Percentiles rank a stretch among this genome's conserved stretches.
Conservation (phyloP, 1,140 invertebrate genomes). For the Pygmarrhopalites habei region DNA sequence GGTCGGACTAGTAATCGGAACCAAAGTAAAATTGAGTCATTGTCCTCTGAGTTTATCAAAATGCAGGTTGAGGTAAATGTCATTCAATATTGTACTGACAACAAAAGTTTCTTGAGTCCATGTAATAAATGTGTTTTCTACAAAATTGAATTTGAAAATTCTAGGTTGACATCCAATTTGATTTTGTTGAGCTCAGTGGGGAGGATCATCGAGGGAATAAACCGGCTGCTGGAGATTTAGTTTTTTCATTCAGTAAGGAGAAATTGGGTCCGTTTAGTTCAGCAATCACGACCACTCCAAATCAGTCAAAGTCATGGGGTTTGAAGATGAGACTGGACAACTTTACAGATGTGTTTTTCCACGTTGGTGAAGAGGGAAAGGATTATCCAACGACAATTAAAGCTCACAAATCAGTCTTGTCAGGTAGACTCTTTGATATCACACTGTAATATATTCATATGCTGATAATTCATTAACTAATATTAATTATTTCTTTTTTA, state of each 20-base stretch:
- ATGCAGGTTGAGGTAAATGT: neutral
- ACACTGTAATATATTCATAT: too few relatives aligned
- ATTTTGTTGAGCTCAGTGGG: too few relatives aligned
- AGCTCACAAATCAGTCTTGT: neutral
- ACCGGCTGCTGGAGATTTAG: too few relatives aligned
- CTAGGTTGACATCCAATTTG: too few relatives aligned
- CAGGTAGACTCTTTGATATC: neutral
- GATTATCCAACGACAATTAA: neutral
- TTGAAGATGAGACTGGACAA: neutral
- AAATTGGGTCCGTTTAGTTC: neutral
- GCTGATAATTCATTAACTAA: too few relatives aligned
- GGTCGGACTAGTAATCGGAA: neutral
- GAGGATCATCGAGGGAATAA: too few relatives aligned
- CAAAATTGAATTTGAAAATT: too few relatives aligned
- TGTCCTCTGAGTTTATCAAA: neutral
- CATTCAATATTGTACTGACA: too few relatives aligned
- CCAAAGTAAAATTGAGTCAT: too few relatives aligned
- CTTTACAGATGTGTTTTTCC: neutral
- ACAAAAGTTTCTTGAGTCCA: too few relatives aligned
- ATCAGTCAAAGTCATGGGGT: neutral
- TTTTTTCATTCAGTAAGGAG: neutral
- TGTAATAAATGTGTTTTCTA: too few relatives aligned
- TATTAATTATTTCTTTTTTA: too few relatives aligned
- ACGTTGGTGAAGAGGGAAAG: neutral
- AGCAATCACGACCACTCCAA: neutral